A percentile compares a stretch with the other conserved stretches of the same genome.
phyloP scores from a whole-genome alignment of 2,797 vertebrate species.

The Lateolabrax maculatus region DNA sequence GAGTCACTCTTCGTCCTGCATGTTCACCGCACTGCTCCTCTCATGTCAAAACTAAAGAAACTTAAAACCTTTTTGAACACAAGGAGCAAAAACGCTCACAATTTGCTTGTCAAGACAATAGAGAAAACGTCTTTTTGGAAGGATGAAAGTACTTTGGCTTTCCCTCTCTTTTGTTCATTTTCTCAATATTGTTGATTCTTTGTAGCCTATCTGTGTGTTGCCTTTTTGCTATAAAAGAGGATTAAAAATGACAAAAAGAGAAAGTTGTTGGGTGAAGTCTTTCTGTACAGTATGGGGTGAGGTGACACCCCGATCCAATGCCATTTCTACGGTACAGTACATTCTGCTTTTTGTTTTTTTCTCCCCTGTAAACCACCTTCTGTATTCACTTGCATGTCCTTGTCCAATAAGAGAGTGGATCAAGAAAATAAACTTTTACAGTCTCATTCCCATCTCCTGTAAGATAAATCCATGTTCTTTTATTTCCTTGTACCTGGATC shows the following conservation, averaged over 20 bases:
- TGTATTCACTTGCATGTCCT: constrained; percentile 86
- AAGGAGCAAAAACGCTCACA: constrained; percentile 64
- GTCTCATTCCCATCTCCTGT: constrained; percentile 83
- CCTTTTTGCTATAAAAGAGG: constrained; percentile 83
- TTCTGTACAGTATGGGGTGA: constrained; percentile 79
- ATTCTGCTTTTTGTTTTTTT: constrained; percentile 59
- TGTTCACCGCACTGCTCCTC: constrained; percentile 82
- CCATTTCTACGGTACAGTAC: constrained; percentile 76
- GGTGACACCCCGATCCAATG: constrained; percentile 55
- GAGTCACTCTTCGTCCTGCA: constrained; percentile 82
- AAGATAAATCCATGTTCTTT: constrained; percentile 83
- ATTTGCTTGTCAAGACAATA: constrained; percentile 73
- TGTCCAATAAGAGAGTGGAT: constrained; percentile 80
- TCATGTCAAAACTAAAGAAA: constrained; percentile 73
- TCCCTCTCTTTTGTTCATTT: constrained; percentile 78
- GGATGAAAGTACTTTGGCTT: constrained; percentile 77
- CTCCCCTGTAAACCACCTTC: constrained; percentile 74
- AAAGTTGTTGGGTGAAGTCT: constrained; percentile 82
- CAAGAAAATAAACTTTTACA: constrained; percentile 80
- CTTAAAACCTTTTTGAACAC: constrained; percentile 64
- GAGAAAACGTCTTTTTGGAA: constrained; percentile 75
- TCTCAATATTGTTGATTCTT: constrained; percentile 86
- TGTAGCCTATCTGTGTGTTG: constrained; percentile 87
- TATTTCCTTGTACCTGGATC: constrained; percentile 87
- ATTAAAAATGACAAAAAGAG: constrained; percentile 80